Evolutionary conservation across 2,888 invertebrate genomes (phyloP).

Genomic region (Caenorhabditis virilis): DNA sequence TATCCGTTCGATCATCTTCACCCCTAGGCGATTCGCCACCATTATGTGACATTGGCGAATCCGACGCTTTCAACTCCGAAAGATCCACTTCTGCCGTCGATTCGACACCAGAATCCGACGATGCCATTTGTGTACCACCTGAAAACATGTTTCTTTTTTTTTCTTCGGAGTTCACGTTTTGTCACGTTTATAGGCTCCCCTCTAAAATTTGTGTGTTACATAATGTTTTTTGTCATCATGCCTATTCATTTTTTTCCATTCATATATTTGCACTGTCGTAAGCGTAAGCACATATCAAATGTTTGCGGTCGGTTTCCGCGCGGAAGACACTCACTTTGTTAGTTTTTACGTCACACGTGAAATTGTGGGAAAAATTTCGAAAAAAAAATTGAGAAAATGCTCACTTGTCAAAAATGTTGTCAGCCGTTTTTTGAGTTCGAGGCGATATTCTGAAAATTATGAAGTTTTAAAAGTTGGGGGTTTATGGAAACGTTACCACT

Average conservation of each 20-base stretch:
- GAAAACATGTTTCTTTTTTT: conserved; percentile 9
- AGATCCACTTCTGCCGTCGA: conserved; percentile 63
- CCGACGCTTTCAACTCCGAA: conserved; percentile 50
- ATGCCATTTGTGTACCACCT: conserved; percentile 62
- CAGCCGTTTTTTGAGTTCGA: conserved; percentile 33
- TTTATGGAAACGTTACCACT: conserved; percentile 21
- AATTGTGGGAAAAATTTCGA: not conserved
- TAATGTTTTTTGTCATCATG: not conserved
- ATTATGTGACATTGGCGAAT: conserved; percentile 52
- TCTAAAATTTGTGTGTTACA: too few species aligned
- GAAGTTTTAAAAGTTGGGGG: not conserved
- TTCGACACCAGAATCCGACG: conserved; percentile 68
- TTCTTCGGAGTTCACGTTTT: conserved; percentile 1
- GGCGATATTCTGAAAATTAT: conserved; percentile 19
- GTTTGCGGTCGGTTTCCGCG: conserved; percentile 17
- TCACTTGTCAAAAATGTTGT: conserved; percentile 39
- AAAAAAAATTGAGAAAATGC: not conserved
- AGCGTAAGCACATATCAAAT: conserved; percentile 35
- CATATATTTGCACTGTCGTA: conserved; percentile 13
- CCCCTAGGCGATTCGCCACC: conserved; percentile 38
- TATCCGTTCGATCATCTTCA: conserved; percentile 36
- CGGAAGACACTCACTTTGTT: not conserved
- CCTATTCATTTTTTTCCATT: conserved; percentile 8
- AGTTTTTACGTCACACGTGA: conserved; percentile 27
- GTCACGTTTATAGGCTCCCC: not conserved